phyloP scores from a whole-genome alignment of 2,888 invertebrate genomes.

The Eristalis intricaria region DNA sequence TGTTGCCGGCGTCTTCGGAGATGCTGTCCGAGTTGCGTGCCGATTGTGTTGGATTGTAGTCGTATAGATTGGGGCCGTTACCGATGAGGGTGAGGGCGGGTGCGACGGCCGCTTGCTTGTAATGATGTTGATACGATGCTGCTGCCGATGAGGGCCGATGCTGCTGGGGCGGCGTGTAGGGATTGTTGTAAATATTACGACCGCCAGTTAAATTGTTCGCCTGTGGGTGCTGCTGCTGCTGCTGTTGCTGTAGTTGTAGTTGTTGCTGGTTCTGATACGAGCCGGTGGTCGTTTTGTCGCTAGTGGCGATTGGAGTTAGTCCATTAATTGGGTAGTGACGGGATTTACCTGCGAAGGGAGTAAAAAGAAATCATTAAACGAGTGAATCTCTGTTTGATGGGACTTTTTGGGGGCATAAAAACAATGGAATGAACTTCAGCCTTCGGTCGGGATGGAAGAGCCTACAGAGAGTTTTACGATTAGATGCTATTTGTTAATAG shows the following conservation, averaged over 20 bases:
- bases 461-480: not conserved
- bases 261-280: slow-evolving; percentile 77
- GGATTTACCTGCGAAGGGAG: slow-evolving; percentile 84
- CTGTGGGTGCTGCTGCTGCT: slow-evolving; percentile 75
- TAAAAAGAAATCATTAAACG: slow-evolving; percentile 73
- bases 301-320: slow-evolving; percentile 79
- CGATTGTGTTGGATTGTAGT: slow-evolving; percentile 82
- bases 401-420: not conserved
- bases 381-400: not conserved
- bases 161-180: slow-evolving; percentile 80
- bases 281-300: slow-evolving; percentile 58
- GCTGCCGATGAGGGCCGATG: slow-evolving; percentile 73
- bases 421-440: not conserved
- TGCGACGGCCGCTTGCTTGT: slow-evolving; percentile 76
- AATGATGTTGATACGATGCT: slow-evolving; percentile 76
- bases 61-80: slow-evolving; percentile 76
- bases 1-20: slow-evolving; percentile 87
- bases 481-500: not conserved
- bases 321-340: slow-evolving; percentile 87
- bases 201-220: slow-evolving; percentile 78
- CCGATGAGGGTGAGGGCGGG: slow-evolving; percentile 72
- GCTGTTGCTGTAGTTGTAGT: slow-evolving; percentile 82
- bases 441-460: too few species aligned
- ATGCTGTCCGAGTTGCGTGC: slow-evolving; percentile 86
- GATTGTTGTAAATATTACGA: slow-evolving; percentile 84